A percentile compares a stretch with the other conserved stretches of the same genome.
Evolutionary conservation across 2,888 invertebrate genomes (phyloP).

Genomic region (Hypomecis atomaria): DNA sequence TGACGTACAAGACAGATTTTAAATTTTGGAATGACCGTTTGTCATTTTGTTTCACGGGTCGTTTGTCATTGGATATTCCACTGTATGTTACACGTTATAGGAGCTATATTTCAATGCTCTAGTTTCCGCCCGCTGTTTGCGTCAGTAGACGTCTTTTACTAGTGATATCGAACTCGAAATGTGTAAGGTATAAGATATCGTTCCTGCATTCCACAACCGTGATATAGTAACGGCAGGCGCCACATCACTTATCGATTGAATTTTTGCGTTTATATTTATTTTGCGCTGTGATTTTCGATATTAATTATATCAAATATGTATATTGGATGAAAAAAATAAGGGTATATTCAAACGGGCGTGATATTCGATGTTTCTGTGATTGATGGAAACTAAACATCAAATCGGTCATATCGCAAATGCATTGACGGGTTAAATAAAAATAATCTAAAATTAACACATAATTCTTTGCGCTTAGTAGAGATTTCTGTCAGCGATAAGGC

Average conservation of each 20-base stretch:
- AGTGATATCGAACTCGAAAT: slow-evolving; percentile 8
- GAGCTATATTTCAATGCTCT: slow-evolving; percentile 7
- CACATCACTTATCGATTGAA: slow-evolving; percentile 6
- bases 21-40: not conserved
- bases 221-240: slow-evolving; percentile 21
- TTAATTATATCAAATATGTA: slow-evolving; percentile 21
- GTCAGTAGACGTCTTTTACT: not conserved
- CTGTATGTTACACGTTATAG: not conserved
- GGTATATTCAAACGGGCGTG: not conserved
- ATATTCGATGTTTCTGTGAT: not conserved
- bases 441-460: no score
- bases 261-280: slow-evolving; percentile 26
- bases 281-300: slow-evolving; percentile 32
- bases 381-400: not conserved
- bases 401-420: no score
- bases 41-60: not conserved
- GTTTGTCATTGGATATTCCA: not conserved
- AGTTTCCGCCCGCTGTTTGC: not conserved
- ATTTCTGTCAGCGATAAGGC: no score
- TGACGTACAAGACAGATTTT: not conserved
- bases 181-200: slow-evolving; percentile 5
- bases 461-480: no score
- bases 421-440: no score
- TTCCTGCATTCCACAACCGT: slow-evolving; percentile 34
- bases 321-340: slow-evolving; percentile 10